These are phyloP conservation scores for Fopius arisanus DNA, from an alignment of 1,140 invertebrate species.

Conservation along the genomic window DNA sequence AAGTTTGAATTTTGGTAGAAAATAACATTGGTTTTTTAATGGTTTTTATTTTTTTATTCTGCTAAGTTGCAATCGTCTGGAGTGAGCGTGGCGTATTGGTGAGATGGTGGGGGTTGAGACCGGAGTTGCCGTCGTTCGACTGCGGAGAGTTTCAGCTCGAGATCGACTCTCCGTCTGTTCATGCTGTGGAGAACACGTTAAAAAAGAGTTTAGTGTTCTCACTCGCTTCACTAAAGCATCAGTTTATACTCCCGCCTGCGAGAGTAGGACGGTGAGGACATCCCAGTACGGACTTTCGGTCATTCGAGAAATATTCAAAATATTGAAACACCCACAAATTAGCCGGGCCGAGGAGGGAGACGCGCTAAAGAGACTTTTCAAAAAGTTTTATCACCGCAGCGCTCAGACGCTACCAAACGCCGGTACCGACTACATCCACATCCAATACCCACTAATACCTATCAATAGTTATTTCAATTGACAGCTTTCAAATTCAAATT, in stretches of 20 bases:
- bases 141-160: background rate
- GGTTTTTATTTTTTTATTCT: too few relatives aligned
- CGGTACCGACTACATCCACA: slow-evolving; percentile 50
- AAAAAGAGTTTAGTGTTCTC: background rate
- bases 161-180: slow-evolving; percentile 10
- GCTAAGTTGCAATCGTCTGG: background rate
- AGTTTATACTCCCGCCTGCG: background rate
- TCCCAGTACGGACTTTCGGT: background rate
- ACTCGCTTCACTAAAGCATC: background rate
- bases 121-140: slow-evolving; percentile 1
- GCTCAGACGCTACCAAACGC: slow-evolving; percentile 62
- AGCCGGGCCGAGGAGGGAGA: background rate
- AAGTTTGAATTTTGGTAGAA: too few relatives aligned
- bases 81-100: background rate
- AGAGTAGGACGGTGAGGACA: background rate
- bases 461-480: background rate
- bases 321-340: background rate
- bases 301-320: background rate
- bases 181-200: slow-evolving; percentile 3
- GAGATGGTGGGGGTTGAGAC: background rate
- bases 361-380: slow-evolving; percentile 54
- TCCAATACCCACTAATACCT: slow-evolving; percentile 37
- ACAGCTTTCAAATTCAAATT: background rate
- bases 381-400: slow-evolving; percentile 64
- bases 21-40: too few relatives aligned